phyloP scores from a whole-genome alignment of 2,888 invertebrate genomes.

The Lottia scabra region DNA sequence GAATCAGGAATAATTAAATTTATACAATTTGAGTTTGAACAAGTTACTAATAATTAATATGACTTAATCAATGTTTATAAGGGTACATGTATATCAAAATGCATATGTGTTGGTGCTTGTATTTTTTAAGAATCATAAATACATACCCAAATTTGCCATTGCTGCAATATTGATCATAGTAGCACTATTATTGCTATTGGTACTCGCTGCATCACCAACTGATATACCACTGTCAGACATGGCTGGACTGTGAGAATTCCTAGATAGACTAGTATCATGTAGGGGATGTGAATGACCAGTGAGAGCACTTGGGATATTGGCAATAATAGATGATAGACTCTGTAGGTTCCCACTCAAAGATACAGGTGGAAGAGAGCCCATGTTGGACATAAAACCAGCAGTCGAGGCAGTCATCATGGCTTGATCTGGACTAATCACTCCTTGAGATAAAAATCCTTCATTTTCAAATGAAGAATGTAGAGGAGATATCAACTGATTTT shows the following conservation, averaged over 20 bases:
- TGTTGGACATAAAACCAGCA: constrained; percentile 37
- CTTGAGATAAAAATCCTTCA: constrained; percentile 64
- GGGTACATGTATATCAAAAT: too few species aligned
- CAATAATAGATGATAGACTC: constrained; percentile 19
- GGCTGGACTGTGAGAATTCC: constrained; percentile 67
- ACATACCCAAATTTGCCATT: constrained; percentile 84
- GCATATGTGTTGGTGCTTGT: too few species aligned
- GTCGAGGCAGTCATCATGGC: constrained; percentile 47
- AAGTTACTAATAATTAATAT: too few species aligned
- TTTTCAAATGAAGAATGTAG: constrained; percentile 68
- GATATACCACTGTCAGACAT: constrained; percentile 69
- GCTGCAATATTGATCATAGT: constrained; percentile 87
- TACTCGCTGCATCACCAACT: constrained; percentile 64
- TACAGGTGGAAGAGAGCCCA: constrained; percentile 40
- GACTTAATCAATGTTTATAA: too few species aligned
- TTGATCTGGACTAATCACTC: constrained; percentile 56
- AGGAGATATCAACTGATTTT: constrained; percentile 33
- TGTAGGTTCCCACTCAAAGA: constrained; percentile 35
- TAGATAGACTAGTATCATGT: constrained; percentile 49
- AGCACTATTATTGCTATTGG: constrained; percentile 69
- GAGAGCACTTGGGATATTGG: constrained; percentile 22
- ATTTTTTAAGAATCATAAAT: too few species aligned
- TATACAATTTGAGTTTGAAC: too few species aligned
- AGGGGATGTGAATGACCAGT: constrained; percentile 14
- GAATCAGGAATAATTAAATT: too few species aligned